Conservation (phyloP, 2,888 invertebrate species). For the Lasioglossum leucozonium region DNA sequence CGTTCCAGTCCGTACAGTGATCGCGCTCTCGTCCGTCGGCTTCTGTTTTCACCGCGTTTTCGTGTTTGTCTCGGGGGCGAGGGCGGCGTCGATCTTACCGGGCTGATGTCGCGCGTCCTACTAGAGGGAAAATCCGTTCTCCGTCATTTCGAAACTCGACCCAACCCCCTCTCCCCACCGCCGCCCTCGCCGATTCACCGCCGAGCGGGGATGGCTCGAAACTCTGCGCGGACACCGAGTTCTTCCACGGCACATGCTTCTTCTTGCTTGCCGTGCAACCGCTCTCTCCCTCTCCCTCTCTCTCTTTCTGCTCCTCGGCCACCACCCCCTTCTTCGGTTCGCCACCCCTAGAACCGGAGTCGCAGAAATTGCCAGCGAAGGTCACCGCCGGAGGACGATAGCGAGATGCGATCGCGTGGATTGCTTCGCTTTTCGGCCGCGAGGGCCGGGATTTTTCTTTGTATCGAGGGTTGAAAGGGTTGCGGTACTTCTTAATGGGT, state of each 20-base stretch:
- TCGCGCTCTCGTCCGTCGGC: conserved; percentile 38
- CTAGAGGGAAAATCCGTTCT: conserved; percentile 73
- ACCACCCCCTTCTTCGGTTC: background rate
- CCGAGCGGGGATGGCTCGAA: conserved; percentile 38
- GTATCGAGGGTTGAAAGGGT: background rate
- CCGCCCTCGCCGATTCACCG: conserved; percentile 28
- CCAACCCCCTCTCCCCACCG: conserved; percentile 31
- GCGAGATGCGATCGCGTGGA: background rate
- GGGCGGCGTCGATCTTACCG: conserved; percentile 79
- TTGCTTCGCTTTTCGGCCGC: conserved; percentile 4
- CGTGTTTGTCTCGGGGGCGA: conserved; percentile 69
- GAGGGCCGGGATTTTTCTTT: background rate
- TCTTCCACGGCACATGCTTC: conserved; percentile 11
- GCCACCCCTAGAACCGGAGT: background rate
- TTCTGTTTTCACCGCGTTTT: conserved; percentile 38
- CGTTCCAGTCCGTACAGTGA: conserved; percentile 24
- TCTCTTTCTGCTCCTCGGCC: background rate
- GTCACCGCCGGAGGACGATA: conserved; percentile 17
- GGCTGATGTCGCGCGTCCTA: conserved; percentile 80
- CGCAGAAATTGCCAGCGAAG: conserved; percentile 7
- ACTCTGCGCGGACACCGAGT: conserved; percentile 62
- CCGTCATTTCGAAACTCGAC: conserved; percentile 58
- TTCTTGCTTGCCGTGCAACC: background rate
- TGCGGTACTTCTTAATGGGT: background rate
- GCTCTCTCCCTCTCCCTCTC: background rate